Evolutionary conservation across 2,113 vertebrate species (phyloP), one percentile per base, ranked within the genome.

Genomic region (Platycercus adscitus): DNA sequence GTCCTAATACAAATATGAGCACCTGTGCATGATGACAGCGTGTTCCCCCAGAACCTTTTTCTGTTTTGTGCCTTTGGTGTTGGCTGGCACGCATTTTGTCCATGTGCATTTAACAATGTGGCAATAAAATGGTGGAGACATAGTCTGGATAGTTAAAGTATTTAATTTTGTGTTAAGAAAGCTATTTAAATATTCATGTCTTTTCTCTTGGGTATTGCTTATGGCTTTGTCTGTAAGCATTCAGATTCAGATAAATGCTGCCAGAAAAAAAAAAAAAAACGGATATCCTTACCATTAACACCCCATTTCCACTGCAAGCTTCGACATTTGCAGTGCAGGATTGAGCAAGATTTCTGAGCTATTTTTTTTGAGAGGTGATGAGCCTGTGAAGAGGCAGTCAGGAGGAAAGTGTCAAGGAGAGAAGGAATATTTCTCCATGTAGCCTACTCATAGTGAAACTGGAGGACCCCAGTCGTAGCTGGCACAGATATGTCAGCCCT

Each of bases 81-180:
- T 0, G 0, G 17, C 66, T 46, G 79, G 79, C 65, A 21, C 0
- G 0, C 6, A 0, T 72, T 96, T 86, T 89, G 73, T 85, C 93
- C 14, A 0, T 35, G 88, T 88, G 65, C 58, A 35, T 89, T 96
- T 97, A 93, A 93, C 88, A 91, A 43, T 0, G 1, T 13, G 60
- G 69, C 78, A 92, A 81, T 96, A 79, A 93, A 94, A 92, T 46
- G 52, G 72, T 3, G 2, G 88, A 71, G 55, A 28, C 0, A 0
- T 60, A 95, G 83, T 46, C 88, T 84, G 60, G 41, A 25, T 71
- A 93, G 91, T 95, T 96, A 78, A 92, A 92, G 86, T 96, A 95
- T 94, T 97, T 96, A 95, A 97, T 93, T 95, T 84, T 84, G 68
- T 91, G 80, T 95, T 94, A 97, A 95, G 95, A 78, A 92, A 95